Conservation (phyloP, 2,888 invertebrate species). For the Trilocha varians region DNA sequence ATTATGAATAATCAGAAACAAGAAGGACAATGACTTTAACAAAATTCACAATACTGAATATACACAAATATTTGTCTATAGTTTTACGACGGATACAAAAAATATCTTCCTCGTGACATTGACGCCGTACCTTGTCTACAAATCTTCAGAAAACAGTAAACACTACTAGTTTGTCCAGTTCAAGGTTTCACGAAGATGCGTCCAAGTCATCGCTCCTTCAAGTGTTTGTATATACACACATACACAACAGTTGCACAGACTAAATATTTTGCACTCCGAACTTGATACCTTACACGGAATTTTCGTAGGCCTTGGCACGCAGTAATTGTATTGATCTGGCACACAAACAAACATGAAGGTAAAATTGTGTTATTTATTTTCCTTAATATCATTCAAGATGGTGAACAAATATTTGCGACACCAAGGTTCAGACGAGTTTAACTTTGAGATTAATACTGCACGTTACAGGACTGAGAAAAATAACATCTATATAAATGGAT, state of each 20-base stretch:
- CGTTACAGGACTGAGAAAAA: not conserved
- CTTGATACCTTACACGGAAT: not conserved
- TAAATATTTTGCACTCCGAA: constrained; percentile 31
- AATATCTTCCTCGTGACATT: not conserved
- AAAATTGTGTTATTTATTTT: constrained; percentile 24
- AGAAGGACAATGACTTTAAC: too few species aligned
- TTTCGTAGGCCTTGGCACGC: constrained; percentile 20
- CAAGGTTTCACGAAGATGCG: constrained; percentile 22
- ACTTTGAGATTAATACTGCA: not conserved
- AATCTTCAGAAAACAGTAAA: constrained; percentile 1
- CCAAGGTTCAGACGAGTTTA: not conserved
- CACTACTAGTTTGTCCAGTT: constrained; percentile 18
- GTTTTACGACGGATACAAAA: not conserved
- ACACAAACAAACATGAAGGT: constrained; percentile 23
- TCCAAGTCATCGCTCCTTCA: constrained; percentile 61
- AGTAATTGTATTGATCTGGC: constrained; percentile 14
- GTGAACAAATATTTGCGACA: constrained; percentile 1
- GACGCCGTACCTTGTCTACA: not conserved
- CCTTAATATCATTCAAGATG: constrained; percentile 11
- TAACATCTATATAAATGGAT: not conserved
- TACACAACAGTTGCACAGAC: constrained; percentile 56
- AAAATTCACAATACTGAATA: not conserved
- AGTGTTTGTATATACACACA: constrained; percentile 66
- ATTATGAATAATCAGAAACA: too few species aligned
- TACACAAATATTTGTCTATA: not conserved